Evolutionary conservation across 2,113 vertebrate species (phyloP).

Genomic region (Cromileptes altivelis): DNA sequence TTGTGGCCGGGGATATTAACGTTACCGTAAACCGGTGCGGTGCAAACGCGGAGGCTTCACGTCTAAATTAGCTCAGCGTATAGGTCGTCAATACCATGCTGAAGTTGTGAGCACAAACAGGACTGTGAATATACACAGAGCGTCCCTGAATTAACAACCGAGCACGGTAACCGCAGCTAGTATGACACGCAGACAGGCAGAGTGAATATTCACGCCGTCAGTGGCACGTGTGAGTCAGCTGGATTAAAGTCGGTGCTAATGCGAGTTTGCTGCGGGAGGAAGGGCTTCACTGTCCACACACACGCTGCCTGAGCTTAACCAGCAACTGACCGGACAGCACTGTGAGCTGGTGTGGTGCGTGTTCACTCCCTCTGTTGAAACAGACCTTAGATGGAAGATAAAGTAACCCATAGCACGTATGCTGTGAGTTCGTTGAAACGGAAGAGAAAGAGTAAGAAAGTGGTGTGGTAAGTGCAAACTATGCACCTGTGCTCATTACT

Average conservation of each 20-base stretch:
- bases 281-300: background rate
- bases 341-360: background rate
- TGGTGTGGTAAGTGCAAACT: too few species aligned
- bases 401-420: background rate
- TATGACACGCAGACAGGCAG: background rate
- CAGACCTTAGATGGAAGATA: background rate
- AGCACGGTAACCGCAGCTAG: background rate
- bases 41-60: background rate
- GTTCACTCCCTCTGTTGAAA: background rate
- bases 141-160: background rate
- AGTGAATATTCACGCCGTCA: too few species aligned
- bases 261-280: constrained; percentile 15
- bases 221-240: background rate
- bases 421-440: background rate
- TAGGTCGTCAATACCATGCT: background rate
- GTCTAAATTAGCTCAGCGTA: background rate
- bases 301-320: background rate
- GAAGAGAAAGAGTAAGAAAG: background rate
- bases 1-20: background rate
- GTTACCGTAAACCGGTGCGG: background rate
- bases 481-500: background rate
- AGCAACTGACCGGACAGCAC: background rate
- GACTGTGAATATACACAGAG: background rate
- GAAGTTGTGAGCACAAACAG: background rate
- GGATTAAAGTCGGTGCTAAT: constrained; percentile 21